These are phyloP conservation scores for Amphiprion percula DNA, from an alignment of 2,113 vertebrate species.

Conservation along the genomic window DNA sequence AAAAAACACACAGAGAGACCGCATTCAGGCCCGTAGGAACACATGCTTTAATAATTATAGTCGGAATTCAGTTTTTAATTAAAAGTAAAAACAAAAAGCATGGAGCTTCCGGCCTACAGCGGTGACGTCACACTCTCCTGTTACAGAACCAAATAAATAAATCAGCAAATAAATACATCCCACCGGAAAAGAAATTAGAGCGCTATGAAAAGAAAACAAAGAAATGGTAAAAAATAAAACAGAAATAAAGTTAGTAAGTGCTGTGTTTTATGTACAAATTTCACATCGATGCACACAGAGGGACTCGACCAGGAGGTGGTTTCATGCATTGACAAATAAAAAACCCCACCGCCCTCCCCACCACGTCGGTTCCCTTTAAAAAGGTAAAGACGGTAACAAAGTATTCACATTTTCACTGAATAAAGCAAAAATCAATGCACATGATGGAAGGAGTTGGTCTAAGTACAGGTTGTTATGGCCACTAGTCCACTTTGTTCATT, in stretches of 20 bases:
- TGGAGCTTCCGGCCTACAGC: slow-evolving; percentile 69
- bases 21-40: slow-evolving; percentile 75
- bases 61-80: slow-evolving; percentile 37
- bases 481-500: neutral
- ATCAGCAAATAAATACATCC: slow-evolving; percentile 73
- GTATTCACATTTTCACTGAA: slow-evolving; percentile 65
- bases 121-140: slow-evolving; percentile 55
- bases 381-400: slow-evolving; percentile 40
- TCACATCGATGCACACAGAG: slow-evolving; percentile 53
- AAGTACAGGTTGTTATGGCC: slow-evolving; percentile 53
- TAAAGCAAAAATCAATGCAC: slow-evolving; percentile 51
- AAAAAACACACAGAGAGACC: slow-evolving; percentile 57
- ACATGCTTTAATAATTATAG: slow-evolving; percentile 83
- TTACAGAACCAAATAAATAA: slow-evolving; percentile 66
- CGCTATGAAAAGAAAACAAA: slow-evolving; percentile 35
- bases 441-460: slow-evolving; percentile 49
- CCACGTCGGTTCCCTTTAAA: slow-evolving; percentile 20
- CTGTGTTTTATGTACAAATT: slow-evolving; percentile 78
- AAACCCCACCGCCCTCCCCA: neutral
- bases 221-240: slow-evolving; percentile 34
- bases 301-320: slow-evolving; percentile 4
- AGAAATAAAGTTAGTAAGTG: slow-evolving; percentile 62
- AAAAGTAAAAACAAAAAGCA: slow-evolving; percentile 42
- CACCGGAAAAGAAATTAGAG: slow-evolving; percentile 44
- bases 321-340: slow-evolving; percentile 59